Percentiles rank a stretch among this genome's conserved stretches.
These are phyloP conservation scores for Poecilia picta DNA, from an alignment of 2,797 vertebrate genomes.

Conservation along the genomic window DNA sequence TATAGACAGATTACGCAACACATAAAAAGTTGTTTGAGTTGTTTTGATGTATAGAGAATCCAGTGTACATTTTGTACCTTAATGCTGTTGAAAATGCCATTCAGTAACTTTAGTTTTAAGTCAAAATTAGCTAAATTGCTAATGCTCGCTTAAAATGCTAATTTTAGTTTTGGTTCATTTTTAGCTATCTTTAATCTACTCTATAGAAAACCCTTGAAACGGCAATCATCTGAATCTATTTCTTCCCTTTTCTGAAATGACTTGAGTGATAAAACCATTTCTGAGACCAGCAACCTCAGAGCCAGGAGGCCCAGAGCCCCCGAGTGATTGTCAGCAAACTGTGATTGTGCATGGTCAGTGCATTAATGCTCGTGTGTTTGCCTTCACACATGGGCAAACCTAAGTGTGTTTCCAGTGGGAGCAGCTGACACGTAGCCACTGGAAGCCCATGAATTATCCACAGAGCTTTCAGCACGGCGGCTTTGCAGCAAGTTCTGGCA, in stretches of 20 bases:
- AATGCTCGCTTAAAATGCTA: no score
- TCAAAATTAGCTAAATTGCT: no score
- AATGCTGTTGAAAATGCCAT: neutral
- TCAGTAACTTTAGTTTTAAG: no score
- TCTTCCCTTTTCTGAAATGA: conserved; percentile 43
- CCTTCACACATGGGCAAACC: conserved; percentile 37
- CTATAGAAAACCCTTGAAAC: no score
- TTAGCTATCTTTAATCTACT: no score
- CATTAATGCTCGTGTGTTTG: conserved; percentile 10
- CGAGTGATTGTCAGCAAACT: conserved; percentile 5
- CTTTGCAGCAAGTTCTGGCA: conserved; percentile 23
- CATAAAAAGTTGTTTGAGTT: neutral
- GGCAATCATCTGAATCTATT: conserved; percentile 22
- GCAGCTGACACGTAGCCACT: conserved; percentile 48
- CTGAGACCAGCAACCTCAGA: conserved; percentile 35
- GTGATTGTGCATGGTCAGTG: conserved; percentile 2
- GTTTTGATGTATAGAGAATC: neutral
- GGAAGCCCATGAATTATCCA: conserved; percentile 59
- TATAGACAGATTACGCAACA: neutral
- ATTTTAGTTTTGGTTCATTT: no score
- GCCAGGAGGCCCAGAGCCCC: conserved; percentile 6
- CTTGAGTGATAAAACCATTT: conserved; percentile 27
- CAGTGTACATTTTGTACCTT: neutral
- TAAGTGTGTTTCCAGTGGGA: conserved; percentile 42
- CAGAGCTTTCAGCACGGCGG: conserved; percentile 39